Percentiles rank a stretch among this genome's conserved stretches.
These are phyloP conservation scores for Hedya salicella DNA, from an alignment of 2,888 invertebrate species.

Conservation along the genomic window DNA sequence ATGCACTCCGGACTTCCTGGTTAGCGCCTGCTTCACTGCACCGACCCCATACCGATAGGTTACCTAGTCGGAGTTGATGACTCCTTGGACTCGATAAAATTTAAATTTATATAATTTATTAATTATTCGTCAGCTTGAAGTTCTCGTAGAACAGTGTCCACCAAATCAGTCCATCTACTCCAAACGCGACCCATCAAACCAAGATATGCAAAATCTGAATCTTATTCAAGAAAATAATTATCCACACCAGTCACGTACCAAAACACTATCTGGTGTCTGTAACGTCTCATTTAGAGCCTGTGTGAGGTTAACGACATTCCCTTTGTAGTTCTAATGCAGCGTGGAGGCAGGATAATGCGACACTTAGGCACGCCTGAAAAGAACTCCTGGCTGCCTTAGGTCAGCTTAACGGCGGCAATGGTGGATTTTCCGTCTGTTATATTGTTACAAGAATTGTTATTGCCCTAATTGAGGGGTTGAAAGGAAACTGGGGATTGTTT, in stretches of 20 bases:
- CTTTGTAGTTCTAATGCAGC: slow-evolving; percentile 35
- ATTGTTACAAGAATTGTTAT: slow-evolving; percentile 6
- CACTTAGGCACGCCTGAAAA: slow-evolving; percentile 26
- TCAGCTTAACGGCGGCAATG: slow-evolving; percentile 24
- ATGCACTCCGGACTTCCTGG: too few relatives aligned
- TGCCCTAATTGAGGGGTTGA: background rate
- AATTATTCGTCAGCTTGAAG: too few relatives aligned
- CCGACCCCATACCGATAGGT: too few relatives aligned
- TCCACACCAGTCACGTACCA: background rate
- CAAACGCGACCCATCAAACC: too few relatives aligned
- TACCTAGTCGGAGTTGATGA: too few relatives aligned
- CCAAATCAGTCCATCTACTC: too few relatives aligned
- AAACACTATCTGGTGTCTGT: slow-evolving; percentile 13
- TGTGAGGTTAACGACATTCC: slow-evolving; percentile 31
- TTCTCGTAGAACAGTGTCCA: too few relatives aligned
- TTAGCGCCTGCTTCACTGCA: too few relatives aligned
- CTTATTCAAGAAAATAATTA: background rate
- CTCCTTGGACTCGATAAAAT: too few relatives aligned
- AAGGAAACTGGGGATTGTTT: background rate
- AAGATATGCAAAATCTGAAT: too few relatives aligned
- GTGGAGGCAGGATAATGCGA: slow-evolving; percentile 27
- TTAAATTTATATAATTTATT: too few relatives aligned
- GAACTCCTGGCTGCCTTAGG: slow-evolving; percentile 25
- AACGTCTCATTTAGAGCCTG: slow-evolving; percentile 14
- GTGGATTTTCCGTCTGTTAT: background rate